Base-by-base conservation (phyloP, 2,888 invertebrate genomes). In the Drosophila borealis region DNA sequence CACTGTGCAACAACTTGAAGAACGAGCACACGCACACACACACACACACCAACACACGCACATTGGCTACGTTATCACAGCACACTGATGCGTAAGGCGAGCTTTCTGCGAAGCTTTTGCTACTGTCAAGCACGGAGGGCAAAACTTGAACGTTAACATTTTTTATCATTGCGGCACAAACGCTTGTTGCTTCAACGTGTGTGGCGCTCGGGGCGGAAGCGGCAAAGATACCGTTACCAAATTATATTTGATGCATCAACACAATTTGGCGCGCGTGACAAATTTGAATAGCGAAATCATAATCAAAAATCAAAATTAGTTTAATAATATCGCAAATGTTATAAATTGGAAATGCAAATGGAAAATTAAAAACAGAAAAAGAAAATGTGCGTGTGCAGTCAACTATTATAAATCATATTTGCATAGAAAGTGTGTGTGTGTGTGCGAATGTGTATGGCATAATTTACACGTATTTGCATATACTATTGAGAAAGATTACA, bases 181-280 rank as follows among this genome's bases (percentile, higher is more conserved):
- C 78, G 88, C 86, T 83, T 88, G 88, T 83, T 83, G 83, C 86
- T 80, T 86, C 72, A 61, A 78, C 75, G 63, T 73, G 54, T 36
- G 19, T 17, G 48, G 29, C 17, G 45, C 9, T 55, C 17, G 9
- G 6, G 34, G 21, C 21, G 49, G 2, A 39, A 51, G 51, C 54
- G 56, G 29, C 37, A n/a, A 9, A 60, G 37, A 44, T 62, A 68
- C 62, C 61, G 72, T 62, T 74, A 59, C 13, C n/a, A 34, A 9
- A 29, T 29, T 29, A 11, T 19, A 45, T 39, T 53, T 21, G 17
- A 10, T 19, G 39, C 36, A 19, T 8, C 29, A 57, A 25, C 13
- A 4, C 13, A 36, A 46, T 61, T 48, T 39, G 34, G 56, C 72
- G 66, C 72, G 72, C 65, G 56, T 41, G 48, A 42, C 14, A n/a